Evolutionary conservation across 2,888 invertebrate genomes (phyloP), one percentile per base, ranked within the genome.

Genomic region (Xestia xanthographa): DNA sequence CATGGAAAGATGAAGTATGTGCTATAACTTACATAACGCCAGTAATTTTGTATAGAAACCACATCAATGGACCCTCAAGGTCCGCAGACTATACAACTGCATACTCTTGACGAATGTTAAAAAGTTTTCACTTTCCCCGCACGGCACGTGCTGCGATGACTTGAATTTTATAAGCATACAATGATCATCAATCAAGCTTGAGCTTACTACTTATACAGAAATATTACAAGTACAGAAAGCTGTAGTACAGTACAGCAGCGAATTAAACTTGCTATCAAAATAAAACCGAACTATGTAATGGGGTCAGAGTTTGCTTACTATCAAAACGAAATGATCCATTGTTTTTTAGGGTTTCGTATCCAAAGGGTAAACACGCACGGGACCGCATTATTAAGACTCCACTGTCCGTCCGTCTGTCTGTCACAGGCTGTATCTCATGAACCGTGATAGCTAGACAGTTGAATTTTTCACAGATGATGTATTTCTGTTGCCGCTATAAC

Each of bases 81-180:
- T 75, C 67, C 50, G 0, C 82, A 22, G 14, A 26, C 69, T n/a
- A 22, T 34, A 41, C 6, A 71, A 12, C 53, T 9, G 38, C 34
- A 34, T 34, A 38, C 34, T 41, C 41, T 74, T 22, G 66, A 62
- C 63, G 66, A 67, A 56, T 79, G 72, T 29, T 45, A 66, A 69
- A 22, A 48, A 72, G 62, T 56, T 50, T 67, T 74, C 73, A 84
- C 85, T 81, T 77, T 72, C 76, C 60, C 66, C 29, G 60, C 75
- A 66, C 80, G 0, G 8, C 9, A 41, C 9, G 71, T 72, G 71
- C 45, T 29, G 38, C 22, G 72, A 78, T 78, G 72, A 81, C 60
- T 72, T 53, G 80, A 43, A 66, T 83, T 38, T 72, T 62, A 66
- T 60, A 83, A 60, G 22, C 68, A 66, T 77, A 77, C 34, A 60